Evolutionary conservation across 92 coral and sea anemone species (phyloP).

Genomic region (Epizoanthus rinbou): DNA sequence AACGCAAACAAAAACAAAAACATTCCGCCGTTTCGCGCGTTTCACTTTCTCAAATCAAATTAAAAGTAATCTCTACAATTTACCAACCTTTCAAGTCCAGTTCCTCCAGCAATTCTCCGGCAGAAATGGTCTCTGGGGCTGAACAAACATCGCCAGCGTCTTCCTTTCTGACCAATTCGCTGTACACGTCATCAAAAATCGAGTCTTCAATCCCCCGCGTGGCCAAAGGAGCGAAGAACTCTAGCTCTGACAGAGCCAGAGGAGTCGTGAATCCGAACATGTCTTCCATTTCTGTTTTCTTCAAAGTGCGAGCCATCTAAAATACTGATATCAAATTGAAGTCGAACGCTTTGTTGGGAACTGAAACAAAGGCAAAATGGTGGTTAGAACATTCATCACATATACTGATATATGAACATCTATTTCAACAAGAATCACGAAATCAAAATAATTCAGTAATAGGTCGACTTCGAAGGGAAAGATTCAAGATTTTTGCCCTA

Average conservation of each 20-base stretch:
- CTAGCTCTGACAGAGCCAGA: slow-evolving; percentile 79
- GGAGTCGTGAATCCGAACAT: slow-evolving; percentile 58
- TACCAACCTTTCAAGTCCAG: slow-evolving; percentile 69
- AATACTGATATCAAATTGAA: slow-evolving; percentile 25
- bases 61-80: neutral
- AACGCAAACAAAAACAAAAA: neutral
- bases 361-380: slow-evolving; percentile 46
- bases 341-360: slow-evolving; percentile 48
- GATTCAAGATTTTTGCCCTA: neutral
- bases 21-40: neutral
- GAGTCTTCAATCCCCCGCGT: slow-evolving; percentile 34
- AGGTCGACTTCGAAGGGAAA: too few species aligned
- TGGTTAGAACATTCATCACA: neutral
- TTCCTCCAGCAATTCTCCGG: slow-evolving; percentile 77
- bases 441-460: neutral
- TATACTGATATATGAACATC: neutral
- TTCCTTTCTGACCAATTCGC: slow-evolving; percentile 36
- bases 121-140: slow-evolving; percentile 45
- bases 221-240: slow-evolving; percentile 56
- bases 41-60: neutral
- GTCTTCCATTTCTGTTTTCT: slow-evolving; percentile 76
- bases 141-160: slow-evolving; percentile 31
- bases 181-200: slow-evolving; percentile 76
- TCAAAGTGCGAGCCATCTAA: slow-evolving; percentile 80
- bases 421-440: neutral